These are phyloP conservation scores for Myotis pilosus DNA, from an alignment of 2,797 vertebrate species.

Conservation along the genomic window DNA sequence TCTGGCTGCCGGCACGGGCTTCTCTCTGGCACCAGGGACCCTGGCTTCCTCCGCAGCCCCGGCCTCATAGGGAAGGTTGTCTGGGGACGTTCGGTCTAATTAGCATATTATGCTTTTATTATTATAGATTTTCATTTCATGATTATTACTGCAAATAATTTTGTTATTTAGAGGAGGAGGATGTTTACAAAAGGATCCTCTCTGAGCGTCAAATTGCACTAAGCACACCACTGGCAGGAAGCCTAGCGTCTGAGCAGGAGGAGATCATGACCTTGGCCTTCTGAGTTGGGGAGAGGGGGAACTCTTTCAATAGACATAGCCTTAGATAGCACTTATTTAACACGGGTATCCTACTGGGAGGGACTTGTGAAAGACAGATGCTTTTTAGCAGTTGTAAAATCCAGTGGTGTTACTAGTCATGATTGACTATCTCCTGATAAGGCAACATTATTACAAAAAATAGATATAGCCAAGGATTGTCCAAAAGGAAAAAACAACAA, in stretches of 20 bases:
- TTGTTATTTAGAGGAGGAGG: background rate
- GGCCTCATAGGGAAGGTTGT: too few relatives aligned
- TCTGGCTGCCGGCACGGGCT: too few relatives aligned
- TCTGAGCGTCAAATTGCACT: background rate
- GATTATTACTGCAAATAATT: slow-evolving; percentile 16
- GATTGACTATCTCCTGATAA: background rate
- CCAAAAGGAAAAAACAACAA: background rate
- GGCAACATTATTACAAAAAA: background rate
- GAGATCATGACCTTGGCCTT: background rate
- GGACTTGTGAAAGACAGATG: background rate
- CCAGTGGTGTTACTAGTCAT: background rate
- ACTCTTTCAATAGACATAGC: background rate
- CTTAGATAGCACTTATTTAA: slow-evolving; percentile 19
- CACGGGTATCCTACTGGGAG: background rate
- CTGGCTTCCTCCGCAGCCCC: too few relatives aligned
- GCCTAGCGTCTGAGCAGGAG: too few relatives aligned
- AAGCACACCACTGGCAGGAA: background rate
- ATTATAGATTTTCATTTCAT: background rate
- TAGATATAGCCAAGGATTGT: background rate
- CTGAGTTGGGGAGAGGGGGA: background rate
- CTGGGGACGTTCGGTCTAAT: too few relatives aligned
- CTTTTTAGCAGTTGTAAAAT: background rate
- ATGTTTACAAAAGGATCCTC: background rate
- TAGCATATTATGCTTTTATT: background rate
- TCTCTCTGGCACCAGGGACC: too few relatives aligned